Evolutionary conservation across 2,797 vertebrate genomes (phyloP).

Genomic region (Anguilla anguilla): DNA sequence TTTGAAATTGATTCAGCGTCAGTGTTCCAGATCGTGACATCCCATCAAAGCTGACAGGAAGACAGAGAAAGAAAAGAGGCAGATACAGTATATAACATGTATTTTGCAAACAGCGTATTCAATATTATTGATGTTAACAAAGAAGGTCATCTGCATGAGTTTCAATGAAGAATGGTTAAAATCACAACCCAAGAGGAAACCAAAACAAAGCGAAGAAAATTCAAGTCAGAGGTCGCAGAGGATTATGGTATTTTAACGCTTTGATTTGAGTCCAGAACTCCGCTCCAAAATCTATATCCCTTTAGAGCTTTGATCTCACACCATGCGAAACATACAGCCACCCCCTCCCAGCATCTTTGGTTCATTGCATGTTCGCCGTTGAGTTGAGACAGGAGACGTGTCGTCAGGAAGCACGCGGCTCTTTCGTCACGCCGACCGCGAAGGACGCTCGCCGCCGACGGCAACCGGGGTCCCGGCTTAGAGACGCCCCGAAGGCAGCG

Average conservation of each 20-base stretch:
- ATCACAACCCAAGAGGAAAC: neutral
- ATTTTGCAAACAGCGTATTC: neutral
- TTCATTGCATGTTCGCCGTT: neutral
- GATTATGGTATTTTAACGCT: neutral
- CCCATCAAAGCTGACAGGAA: constrained; percentile 33
- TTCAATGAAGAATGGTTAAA: neutral
- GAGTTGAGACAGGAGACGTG: neutral
- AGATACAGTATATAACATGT: neutral
- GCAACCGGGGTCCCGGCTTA: neutral
- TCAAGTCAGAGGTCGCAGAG: neutral
- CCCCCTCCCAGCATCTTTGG: neutral
- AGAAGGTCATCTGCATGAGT: neutral
- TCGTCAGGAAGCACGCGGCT: neutral
- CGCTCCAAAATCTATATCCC: neutral
- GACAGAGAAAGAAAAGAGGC: neutral
- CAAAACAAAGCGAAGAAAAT: neutral
- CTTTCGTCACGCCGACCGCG: neutral
- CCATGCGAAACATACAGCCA: neutral
- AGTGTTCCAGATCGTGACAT: constrained; percentile 25
- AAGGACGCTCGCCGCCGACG: neutral
- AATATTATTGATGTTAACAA: neutral
- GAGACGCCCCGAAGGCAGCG: neutral
- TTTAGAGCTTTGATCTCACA: neutral
- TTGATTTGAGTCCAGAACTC: neutral
- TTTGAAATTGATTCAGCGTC: constrained; percentile 12